Conservation (phyloP, 2,113 vertebrate species). For the Platichthys flesus region DNA sequence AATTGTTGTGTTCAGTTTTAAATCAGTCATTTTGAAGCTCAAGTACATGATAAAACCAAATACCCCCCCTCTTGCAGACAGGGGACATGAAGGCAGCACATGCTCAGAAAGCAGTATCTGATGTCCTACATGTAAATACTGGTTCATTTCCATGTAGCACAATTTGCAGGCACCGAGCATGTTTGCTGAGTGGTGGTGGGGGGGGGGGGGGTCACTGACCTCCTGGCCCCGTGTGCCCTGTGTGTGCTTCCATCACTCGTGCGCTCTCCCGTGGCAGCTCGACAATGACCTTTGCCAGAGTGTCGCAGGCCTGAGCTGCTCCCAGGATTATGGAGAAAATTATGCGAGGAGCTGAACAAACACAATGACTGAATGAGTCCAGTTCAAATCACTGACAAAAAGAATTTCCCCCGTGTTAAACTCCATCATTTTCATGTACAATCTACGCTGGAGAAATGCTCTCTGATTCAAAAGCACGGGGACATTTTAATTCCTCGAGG, state of each 20-base stretch:
- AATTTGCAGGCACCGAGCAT: slow-evolving; percentile 26
- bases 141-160: slow-evolving; percentile 6
- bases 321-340: slow-evolving; percentile 57
- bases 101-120: neutral
- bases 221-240: slow-evolving; percentile 9
- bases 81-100: neutral
- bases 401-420: slow-evolving; percentile 1
- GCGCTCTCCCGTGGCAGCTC: slow-evolving; percentile 42
- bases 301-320: slow-evolving; percentile 52
- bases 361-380: slow-evolving; percentile 13
- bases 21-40: neutral
- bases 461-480: slow-evolving; percentile 31
- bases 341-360: slow-evolving; percentile 56
- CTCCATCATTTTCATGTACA: slow-evolving; percentile 1
- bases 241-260: slow-evolving; percentile 27
- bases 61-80: neutral
- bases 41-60: neutral
- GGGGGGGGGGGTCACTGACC: slow-evolving; percentile 22
- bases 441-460: slow-evolving; percentile 13
- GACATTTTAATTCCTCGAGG: slow-evolving; percentile 36
- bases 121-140: slow-evolving; percentile 1
- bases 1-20: neutral
- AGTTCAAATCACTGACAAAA: slow-evolving; percentile 5
- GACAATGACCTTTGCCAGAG: slow-evolving; percentile 57
- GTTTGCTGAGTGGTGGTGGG: slow-evolving; percentile 27